A percentile compares a stretch with the other conserved stretches of the same genome.
These are phyloP conservation scores for Bubo scandiacus DNA, from an alignment of 2,113 vertebrate genomes.

Conservation along the genomic window DNA sequence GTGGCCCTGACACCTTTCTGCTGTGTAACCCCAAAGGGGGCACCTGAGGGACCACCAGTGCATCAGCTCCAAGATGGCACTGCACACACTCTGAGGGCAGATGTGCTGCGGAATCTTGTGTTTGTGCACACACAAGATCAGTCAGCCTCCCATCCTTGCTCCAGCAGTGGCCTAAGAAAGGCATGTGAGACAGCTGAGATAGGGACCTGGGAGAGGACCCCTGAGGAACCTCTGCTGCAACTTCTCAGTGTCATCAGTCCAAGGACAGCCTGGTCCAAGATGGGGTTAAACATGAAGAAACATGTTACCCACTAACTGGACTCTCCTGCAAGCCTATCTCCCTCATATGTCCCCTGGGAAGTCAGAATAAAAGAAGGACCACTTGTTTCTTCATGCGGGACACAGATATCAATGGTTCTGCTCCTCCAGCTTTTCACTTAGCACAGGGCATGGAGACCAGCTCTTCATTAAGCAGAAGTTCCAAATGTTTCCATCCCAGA, in stretches of 20 bases:
- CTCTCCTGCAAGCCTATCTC: background rate
- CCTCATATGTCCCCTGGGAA: background rate
- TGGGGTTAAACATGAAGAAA: background rate
- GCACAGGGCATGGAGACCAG: background rate
- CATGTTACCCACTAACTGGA: background rate
- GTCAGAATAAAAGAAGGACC: background rate
- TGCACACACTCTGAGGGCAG: accelerated
- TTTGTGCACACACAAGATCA: background rate
- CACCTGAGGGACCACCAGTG: background rate
- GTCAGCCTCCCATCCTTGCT: background rate
- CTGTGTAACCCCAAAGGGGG: accelerated
- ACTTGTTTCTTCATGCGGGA: background rate
- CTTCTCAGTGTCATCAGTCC: background rate
- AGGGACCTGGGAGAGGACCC: background rate
- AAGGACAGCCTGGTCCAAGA: background rate
- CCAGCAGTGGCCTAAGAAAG: background rate
- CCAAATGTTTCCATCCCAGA: background rate
- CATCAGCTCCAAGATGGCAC: accelerated
- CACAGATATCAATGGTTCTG: background rate
- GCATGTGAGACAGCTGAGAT: background rate
- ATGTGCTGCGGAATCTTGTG: accelerated
- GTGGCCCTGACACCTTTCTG: background rate
- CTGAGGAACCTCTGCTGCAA: background rate
- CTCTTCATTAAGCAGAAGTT: background rate
- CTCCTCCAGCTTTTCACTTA: background rate